Conservation (phyloP, 2,888 invertebrate species). For the Idaea aversata region DNA sequence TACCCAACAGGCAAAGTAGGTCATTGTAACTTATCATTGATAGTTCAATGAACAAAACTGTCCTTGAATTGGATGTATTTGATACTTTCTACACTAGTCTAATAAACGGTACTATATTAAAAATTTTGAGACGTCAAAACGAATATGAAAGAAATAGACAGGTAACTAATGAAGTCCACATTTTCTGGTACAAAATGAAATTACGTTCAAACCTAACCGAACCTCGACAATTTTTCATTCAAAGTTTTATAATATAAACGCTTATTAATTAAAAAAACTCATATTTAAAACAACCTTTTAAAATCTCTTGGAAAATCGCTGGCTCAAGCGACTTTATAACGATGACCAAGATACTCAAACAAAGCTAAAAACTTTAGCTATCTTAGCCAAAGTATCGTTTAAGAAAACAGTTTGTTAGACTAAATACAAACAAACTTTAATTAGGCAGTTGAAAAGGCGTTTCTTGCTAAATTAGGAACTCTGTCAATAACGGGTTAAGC, state of each 20-base stretch:
- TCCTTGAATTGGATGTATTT: not conserved
- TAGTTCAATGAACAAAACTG: not conserved
- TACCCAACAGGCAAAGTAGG: not conserved
- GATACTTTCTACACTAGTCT: no score
- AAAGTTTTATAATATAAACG: not conserved
- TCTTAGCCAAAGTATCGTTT: not conserved
- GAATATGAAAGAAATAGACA: no score
- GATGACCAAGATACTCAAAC: not conserved
- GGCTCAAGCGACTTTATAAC: not conserved
- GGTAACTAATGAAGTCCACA: no score
- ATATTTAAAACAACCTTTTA: not conserved
- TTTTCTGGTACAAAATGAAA: no score
- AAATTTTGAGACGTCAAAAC: no score
- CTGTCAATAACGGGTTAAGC: not conserved
- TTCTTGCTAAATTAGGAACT: not conserved
- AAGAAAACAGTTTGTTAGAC: slow-evolving; percentile 1
- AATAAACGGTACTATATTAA: no score
- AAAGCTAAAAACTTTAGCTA: not conserved
- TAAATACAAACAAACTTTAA: not conserved
- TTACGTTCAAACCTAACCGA: no score
- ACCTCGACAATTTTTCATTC: not conserved
- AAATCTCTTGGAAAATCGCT: not conserved
- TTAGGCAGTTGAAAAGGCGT: not conserved
- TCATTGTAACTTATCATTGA: not conserved
- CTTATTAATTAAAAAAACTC: not conserved